These are phyloP conservation scores for Alfaro cultratus DNA, from an alignment of 2,797 vertebrate genomes.

Conservation along the genomic window DNA sequence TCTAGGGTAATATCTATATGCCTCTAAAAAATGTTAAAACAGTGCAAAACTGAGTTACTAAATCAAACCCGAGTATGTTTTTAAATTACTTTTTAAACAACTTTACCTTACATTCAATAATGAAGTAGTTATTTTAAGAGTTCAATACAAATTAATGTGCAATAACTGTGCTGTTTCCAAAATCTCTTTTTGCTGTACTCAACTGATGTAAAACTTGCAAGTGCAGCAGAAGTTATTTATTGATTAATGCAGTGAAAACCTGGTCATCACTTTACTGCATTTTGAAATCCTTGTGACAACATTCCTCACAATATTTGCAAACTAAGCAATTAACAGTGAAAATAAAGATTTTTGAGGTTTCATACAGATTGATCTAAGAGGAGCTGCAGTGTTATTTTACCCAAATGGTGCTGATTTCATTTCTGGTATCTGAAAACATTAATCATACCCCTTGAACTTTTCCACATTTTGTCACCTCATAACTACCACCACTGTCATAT, in stretches of 20 bases:
- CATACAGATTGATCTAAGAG: no score
- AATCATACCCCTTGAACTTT: neutral
- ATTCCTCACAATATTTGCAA: neutral
- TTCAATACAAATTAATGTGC: neutral
- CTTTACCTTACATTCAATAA: neutral
- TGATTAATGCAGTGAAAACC: neutral
- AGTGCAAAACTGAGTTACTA: neutral
- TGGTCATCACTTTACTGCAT: neutral
- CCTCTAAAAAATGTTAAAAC: neutral
- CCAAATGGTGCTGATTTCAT: neutral
- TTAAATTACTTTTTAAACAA: neutral
- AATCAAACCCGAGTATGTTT: neutral
- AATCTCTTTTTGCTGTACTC: neutral
- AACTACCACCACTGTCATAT: neutral
- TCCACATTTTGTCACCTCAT: neutral
- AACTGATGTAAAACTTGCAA: slow-evolving; percentile 1
- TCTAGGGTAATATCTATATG: neutral
- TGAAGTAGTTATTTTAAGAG: neutral
- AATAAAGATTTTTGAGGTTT: neutral
- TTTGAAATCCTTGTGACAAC: neutral
- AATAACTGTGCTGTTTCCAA: neutral
- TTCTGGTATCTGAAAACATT: neutral
- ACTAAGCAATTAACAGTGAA: neutral
- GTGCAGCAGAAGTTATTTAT: neutral
- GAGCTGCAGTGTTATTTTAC: neutral